Evolutionary conservation across 2,888 invertebrate species (phyloP).

Genomic region (Rhynchonema sp.): DNA sequence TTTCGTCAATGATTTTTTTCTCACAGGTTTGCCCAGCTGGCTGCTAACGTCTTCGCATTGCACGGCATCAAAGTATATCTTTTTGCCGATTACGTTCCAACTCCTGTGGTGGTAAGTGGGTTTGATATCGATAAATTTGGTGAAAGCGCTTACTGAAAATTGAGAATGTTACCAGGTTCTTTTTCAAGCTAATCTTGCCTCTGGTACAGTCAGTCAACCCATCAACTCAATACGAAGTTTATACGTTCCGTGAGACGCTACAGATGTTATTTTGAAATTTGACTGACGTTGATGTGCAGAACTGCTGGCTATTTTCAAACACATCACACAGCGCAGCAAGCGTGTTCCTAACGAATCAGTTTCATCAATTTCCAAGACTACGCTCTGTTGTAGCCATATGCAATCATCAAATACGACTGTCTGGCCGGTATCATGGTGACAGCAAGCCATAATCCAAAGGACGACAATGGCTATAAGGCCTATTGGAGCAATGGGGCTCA

Average conservation of each 20-base stretch:
- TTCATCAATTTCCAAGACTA: no score
- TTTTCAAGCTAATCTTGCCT: no score
- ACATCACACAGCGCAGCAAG: no score
- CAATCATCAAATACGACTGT: constrained; percentile 50
- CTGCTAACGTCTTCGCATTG: constrained; percentile 59
- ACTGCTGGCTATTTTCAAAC: no score
- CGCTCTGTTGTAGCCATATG: constrained; percentile 48
- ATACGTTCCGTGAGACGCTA: no score
- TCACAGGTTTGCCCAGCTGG: constrained; percentile 58
- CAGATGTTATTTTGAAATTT: no score
- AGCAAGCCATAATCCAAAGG: constrained; percentile 83
- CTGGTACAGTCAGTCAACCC: no score
- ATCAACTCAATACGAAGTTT: no score
- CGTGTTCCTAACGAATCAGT: no score
- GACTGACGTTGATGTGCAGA: no score
- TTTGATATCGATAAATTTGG: background rate
- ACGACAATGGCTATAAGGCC: constrained; percentile 88
- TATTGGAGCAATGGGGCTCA: constrained; percentile 85
- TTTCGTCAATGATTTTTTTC: constrained; percentile 4
- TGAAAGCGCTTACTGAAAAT: no score
- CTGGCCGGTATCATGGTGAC: constrained; percentile 79
- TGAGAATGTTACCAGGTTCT: no score
- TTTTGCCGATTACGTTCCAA: constrained; percentile 60
- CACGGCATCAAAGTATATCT: constrained; percentile 57
- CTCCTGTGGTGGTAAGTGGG: constrained; percentile 54